Evolutionary conservation across 2,113 vertebrate genomes (phyloP), one percentile per base, ranked within the genome.

Genomic region (Melospiza georgiana): DNA sequence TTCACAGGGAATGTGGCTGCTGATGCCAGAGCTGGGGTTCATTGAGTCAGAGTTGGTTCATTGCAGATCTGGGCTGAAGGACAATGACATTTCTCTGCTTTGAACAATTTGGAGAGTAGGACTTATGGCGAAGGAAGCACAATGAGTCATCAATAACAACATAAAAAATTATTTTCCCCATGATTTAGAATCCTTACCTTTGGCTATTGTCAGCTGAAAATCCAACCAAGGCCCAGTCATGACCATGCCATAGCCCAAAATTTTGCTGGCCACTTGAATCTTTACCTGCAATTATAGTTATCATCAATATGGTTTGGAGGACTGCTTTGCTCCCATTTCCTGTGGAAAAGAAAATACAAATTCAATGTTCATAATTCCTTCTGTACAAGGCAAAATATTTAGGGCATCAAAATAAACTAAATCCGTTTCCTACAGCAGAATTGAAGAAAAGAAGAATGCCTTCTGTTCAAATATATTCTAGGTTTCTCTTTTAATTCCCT

Each of bases 1-100:
- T 10, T 35, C 21, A 27, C 1, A 0, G 0, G 24, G 35, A 68
- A 28, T 0, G 0, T 13, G 44, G 28, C 25, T 75, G 33, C n/a
- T 74, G 57, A 22, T 39, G 33, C 15, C 44, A 5, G 8, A 16
- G 11, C 12, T 71, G 43, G 8, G 10, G 39, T 75, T 59, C 61
- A 23, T 43, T 49, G 13, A 39, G 17, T 28, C 58, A 61, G 12
- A 3, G 18, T 33, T 57, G 22, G 24, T 28, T 73, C 54, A n/a
- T 9, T 57, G 30, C 12, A 61, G 61, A 35, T 30, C 18, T 3
- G 4, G 18, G 33, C 33, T 84, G 54, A 80, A 41, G 4, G 28
- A 3, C 41, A 55, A 8, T 44, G 35, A 30, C 1, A 2, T 6
- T 8, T 43, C 57, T 52, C 46, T 44, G 2, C 1, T 14, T 39